Conservation (phyloP, 2,888 invertebrate genomes). For the Drosophila kambysellisi region DNA sequence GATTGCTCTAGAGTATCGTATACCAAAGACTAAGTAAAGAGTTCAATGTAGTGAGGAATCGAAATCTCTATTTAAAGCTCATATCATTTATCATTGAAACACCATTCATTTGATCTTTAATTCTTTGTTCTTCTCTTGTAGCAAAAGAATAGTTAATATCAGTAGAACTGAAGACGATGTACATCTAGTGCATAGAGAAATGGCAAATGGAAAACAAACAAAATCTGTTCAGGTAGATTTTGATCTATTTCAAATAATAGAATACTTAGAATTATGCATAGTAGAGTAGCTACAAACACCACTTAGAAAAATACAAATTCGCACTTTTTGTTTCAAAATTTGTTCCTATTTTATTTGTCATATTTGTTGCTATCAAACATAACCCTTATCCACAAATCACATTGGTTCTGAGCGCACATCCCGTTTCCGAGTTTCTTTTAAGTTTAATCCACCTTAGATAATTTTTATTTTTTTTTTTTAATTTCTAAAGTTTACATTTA, state of each 20-base stretch:
- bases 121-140: constrained; percentile 86
- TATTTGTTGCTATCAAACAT: background rate
- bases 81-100: constrained; percentile 37
- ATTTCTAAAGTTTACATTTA: background rate
- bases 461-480: background rate
- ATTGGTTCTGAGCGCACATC: constrained; percentile 30
- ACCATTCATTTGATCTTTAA: constrained; percentile 61
- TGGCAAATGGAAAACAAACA: constrained; percentile 89
- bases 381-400: constrained; percentile 19
- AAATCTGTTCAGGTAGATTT: constrained; percentile 90
- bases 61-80: constrained; percentile 11
- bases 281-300: constrained; percentile 51
- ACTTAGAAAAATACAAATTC: constrained; percentile 45
- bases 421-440: background rate
- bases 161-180: constrained; percentile 91
- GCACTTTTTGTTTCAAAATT: constrained; percentile 28
- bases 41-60: constrained; percentile 36
- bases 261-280: constrained; percentile 41
- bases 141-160: constrained; percentile 91
- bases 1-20: constrained; percentile 21
- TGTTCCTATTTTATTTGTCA: constrained; percentile 62
- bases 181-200: constrained; percentile 90
- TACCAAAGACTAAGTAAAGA: constrained; percentile 53
- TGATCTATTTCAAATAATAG: constrained; percentile 70
- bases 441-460: background rate